Evolutionary conservation across 2,797 vertebrate species (phyloP).

Genomic region (Pogoniulus pusillus): DNA sequence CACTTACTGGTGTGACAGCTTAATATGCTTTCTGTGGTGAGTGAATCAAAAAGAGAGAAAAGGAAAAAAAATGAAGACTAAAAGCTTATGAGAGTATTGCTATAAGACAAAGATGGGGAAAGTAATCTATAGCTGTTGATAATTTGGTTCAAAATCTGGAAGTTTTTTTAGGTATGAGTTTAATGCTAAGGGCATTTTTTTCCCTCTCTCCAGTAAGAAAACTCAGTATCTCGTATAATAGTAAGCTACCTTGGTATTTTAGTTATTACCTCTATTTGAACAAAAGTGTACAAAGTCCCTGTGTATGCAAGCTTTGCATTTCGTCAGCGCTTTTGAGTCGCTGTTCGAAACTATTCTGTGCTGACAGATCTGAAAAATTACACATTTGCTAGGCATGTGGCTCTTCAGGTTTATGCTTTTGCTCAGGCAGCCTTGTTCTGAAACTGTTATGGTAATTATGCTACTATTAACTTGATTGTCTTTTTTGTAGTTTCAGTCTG

Average conservation of each 20-base stretch:
- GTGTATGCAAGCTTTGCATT: background rate
- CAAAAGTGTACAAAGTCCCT: background rate
- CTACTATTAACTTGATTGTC: constrained; percentile 5
- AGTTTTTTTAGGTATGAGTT: background rate
- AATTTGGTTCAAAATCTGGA: background rate
- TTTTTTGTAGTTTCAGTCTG: constrained; percentile 84
- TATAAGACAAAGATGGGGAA: background rate
- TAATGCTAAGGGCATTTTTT: background rate
- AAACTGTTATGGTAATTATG: background rate
- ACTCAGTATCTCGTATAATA: background rate
- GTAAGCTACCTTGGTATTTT: background rate
- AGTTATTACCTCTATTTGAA: background rate
- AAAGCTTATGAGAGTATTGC: background rate
- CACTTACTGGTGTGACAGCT: constrained; percentile 35
- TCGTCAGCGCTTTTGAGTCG: background rate
- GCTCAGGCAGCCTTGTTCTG: background rate
- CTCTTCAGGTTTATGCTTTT: constrained; percentile 2
- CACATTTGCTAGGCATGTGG: background rate
- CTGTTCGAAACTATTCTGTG: background rate
- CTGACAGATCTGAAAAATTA: background rate
- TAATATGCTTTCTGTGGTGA: constrained; percentile 39
- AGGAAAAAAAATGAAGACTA: background rate
- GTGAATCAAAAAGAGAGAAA: background rate
- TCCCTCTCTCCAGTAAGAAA: background rate
- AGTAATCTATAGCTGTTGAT: background rate